Evolutionary conservation across 92 coral and sea anemone genomes (phyloP), one percentile per base, ranked within the genome.

Genomic region (Porites divaricata): DNA sequence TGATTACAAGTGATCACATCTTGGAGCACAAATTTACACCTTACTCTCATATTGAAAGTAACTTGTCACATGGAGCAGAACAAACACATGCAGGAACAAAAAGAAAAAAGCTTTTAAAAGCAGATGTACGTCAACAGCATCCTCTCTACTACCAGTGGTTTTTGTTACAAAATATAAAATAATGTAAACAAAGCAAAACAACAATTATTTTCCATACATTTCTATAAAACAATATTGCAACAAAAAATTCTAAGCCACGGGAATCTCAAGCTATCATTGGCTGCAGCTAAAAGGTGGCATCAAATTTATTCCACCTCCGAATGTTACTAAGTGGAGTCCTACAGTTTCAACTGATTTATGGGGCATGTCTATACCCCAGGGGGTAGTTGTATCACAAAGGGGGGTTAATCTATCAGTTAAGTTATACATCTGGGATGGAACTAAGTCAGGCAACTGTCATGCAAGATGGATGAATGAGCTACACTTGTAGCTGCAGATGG

Each of bases 381-480:
- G 45, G 45, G 45, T 35, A 35, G 45, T 35, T 35, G 45, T 35
- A 35, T 35, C 0, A 72, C 51, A 24, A 28, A 73, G 79, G 79
- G 79, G 86, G 86, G 71, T 58, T 59, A 9, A 1, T 25, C 41
- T 51, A 72, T 81, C 63, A 57, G 67, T 64, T 22, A 50, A 15
- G 52, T 22, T 59, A 9, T 7, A n/a, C 20, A 72, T 82, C 70
- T 48, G 24, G 1, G 51, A 72, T 49, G 21, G 62, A 72, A 16
- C 54, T 2, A 26, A 73, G 25, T 22, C 21, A 61, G 86, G 86
- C 86, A 22, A 82, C 35, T 16, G 53, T 82, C 86, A 82, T 82
- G 86, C 86, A 72, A 80, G 25, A 56, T 16, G 2, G 56, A 75
- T 35, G 49, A 35, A 68, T 24, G 49, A 75, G 7, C 64, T 9